Base-by-base conservation (phyloP, 2,797 vertebrate genomes). In the Tapirus indicus region DNA sequence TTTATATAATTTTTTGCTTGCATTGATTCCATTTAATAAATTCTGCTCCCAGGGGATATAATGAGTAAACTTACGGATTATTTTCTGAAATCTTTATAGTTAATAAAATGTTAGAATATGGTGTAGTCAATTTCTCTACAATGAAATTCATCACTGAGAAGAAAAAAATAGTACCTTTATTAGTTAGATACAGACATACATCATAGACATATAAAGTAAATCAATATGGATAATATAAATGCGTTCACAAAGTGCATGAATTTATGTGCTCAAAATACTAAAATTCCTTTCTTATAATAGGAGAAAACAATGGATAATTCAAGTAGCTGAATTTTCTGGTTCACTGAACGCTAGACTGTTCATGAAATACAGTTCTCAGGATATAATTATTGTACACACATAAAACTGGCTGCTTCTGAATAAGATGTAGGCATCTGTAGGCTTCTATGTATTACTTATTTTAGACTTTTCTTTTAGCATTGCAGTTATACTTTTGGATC, bases 381-480 rank as follows among this genome's bases (percentile, higher is more conserved):
- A 12, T 58, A 4, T 47, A 44, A 35, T 62, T n/a, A 25, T 32
- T 78, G 2, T 79, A 2, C 71, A 18, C 20, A 32, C 1, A 2
- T 62, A 88, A 93, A 94, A n/a, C 0, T 29, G 38, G 1, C 23
- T 90, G 5, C 10, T 88, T 80, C 23, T 71, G 12, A 64, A n/a
- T 38, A 77, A 90, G 60, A 47, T 23, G 20, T 8, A 66, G 35
- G 32, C 5, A 35, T 54, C 25, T 38, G 4, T 32, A 82, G 20
- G 8, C 2, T 93, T 93, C 10, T 47, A 2, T 32, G 4, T 41
- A 52, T 64, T 93, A 78, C 11, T 58, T 80, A 56, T 64, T 94
- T 80, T 86, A 87, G 32, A 75, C 17, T 85, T 90, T 91, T n/a
- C 13, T 85, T 90, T 91, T n/a, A 27, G 13, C 23, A 72, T 80